A percentile compares a stretch with the other conserved stretches of the same genome.
Evolutionary conservation across 2,888 invertebrate genomes (phyloP).

Genomic region (Rutpela maculata): DNA sequence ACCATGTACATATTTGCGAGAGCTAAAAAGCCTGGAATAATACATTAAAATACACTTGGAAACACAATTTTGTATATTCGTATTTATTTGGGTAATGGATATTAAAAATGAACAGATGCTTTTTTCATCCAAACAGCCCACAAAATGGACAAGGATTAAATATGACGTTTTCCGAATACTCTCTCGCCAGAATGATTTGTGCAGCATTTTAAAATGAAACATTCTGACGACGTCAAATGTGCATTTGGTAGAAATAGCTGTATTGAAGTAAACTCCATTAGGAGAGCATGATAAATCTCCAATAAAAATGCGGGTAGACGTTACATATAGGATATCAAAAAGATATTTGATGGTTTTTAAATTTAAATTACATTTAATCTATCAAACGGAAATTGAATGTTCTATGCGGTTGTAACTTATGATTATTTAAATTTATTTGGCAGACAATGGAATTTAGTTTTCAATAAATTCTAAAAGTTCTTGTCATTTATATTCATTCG

Average conservation of each 20-base stretch:
- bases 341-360: slow-evolving; percentile 1
- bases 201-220: not conserved
- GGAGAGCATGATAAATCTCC: not conserved
- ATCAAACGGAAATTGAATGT: slow-evolving; percentile 7
- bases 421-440: slow-evolving; percentile 7
- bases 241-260: not conserved
- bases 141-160: not conserved
- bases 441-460: not conserved
- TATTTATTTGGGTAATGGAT: not conserved
- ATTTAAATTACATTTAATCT: not conserved
- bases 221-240: slow-evolving; percentile 7
- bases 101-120: not conserved
- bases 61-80: too few relatives aligned
- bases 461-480: not conserved
- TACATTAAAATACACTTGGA: too few relatives aligned
- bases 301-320: not conserved
- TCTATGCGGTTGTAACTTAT: not conserved
- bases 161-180: not conserved
- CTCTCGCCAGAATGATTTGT: not conserved
- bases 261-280: not conserved
- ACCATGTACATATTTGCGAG: too few relatives aligned
- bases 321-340: not conserved
- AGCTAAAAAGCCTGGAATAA: too few relatives aligned
- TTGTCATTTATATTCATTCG: not conserved
- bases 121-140: not conserved